These are phyloP conservation scores for Rotaria socialis DNA, from an alignment of 2,888 invertebrate species.

Conservation along the genomic window DNA sequence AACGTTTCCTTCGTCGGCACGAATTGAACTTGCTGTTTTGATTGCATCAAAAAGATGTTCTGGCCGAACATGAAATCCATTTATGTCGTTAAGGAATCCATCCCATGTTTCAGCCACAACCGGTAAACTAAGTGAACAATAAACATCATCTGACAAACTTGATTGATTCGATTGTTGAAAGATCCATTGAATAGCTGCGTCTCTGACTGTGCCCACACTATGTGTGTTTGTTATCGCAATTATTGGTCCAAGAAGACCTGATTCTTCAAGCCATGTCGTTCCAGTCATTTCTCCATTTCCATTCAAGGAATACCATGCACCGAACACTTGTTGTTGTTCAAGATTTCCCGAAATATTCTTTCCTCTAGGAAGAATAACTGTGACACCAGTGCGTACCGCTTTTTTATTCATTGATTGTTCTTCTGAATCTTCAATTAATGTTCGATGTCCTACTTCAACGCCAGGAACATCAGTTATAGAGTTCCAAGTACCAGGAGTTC, in stretches of 20 bases:
- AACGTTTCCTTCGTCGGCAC: background rate
- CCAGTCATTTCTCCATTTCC: slow-evolving; percentile 12
- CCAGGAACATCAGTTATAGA: background rate
- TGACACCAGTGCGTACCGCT: background rate
- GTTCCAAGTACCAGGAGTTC: background rate
- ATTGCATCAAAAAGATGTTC: background rate
- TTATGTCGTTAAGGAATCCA: too few species aligned
- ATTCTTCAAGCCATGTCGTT: background rate
- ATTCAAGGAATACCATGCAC: background rate
- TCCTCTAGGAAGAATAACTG: background rate
- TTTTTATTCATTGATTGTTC: background rate
- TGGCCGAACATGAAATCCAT: too few species aligned
- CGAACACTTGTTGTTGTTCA: background rate
- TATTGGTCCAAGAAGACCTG: background rate
- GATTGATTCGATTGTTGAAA: too few species aligned
- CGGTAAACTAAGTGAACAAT: too few species aligned
- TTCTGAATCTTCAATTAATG: background rate
- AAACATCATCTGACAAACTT: too few species aligned
- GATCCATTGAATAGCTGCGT: too few species aligned
- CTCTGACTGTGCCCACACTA: too few species aligned
- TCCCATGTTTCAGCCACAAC: too few species aligned
- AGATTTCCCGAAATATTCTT: background rate
- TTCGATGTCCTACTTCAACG: slow-evolving; percentile 9
- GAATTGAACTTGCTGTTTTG: background rate
- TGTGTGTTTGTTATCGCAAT: background rate